Percentiles rank a stretch among this genome's conserved stretches.
phyloP scores from a whole-genome alignment of 2,797 vertebrate genomes.

The Hyperoplus immaculatus region DNA sequence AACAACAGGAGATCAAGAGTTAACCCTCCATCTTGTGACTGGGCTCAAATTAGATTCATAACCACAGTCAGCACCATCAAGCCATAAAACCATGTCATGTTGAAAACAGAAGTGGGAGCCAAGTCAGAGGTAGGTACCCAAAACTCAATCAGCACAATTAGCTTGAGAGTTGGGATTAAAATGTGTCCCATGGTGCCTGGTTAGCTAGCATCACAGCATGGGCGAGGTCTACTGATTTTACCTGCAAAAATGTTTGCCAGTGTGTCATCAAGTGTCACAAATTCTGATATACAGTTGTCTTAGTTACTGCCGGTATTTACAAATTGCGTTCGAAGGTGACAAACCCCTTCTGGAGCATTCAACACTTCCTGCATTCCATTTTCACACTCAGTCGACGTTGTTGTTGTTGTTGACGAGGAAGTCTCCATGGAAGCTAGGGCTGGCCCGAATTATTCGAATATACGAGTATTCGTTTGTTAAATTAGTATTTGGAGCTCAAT shows the following conservation, averaged over 20 bases:
- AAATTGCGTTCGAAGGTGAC: background rate
- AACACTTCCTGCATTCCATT: too few relatives aligned
- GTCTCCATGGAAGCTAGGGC: too few relatives aligned
- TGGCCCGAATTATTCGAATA: too few relatives aligned
- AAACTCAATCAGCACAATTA: slow-evolving; percentile 68
- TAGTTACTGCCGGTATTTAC: background rate
- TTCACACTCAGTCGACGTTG: too few relatives aligned
- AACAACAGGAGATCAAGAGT: slow-evolving; percentile 48
- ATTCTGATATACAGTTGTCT: background rate
- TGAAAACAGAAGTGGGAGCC: slow-evolving; percentile 40
- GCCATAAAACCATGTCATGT: slow-evolving; percentile 50
- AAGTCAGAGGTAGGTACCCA: slow-evolving; percentile 48
- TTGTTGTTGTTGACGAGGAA: too few relatives aligned
- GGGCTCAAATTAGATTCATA: slow-evolving; percentile 68
- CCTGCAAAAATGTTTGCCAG: background rate
- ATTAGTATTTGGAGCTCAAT: too few relatives aligned
- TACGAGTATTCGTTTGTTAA: too few relatives aligned
- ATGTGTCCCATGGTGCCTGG: slow-evolving; percentile 42
- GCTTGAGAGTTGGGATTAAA: slow-evolving; percentile 20
- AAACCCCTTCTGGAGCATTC: too few relatives aligned
- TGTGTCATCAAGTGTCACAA: too few relatives aligned
- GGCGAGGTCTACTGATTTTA: background rate
- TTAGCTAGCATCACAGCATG: background rate
- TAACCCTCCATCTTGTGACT: slow-evolving; percentile 71
- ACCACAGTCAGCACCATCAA: slow-evolving; percentile 50